A percentile compares a stretch with the other conserved stretches of the same genome.
phyloP scores from a whole-genome alignment of 1,140 invertebrate genomes.

The Zaprionus taronus region DNA sequence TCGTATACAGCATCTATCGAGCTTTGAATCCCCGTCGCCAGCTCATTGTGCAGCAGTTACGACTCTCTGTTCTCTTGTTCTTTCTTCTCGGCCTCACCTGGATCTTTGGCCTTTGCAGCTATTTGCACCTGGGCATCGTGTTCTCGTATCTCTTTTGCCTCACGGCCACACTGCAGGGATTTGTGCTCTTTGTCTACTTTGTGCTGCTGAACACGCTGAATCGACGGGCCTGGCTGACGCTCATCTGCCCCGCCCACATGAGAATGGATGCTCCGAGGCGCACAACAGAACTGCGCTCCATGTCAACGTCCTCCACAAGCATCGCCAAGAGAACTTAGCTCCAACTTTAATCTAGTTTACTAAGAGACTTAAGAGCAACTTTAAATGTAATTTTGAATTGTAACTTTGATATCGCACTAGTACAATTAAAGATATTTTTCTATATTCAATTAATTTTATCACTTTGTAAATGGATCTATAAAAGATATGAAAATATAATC shows the following conservation, averaged over 20 bases:
- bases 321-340: conserved; percentile 3
- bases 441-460: neutral
- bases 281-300: conserved; percentile 20
- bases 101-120: conserved; percentile 87
- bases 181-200: conserved; percentile 88
- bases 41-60: conserved; percentile 86
- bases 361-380: neutral
- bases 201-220: conserved; percentile 87
- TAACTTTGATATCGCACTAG: neutral
- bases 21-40: conserved; percentile 85
- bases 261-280: conserved; percentile 6
- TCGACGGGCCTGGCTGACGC: conserved; percentile 85
- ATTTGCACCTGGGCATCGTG: conserved; percentile 84
- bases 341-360: neutral
- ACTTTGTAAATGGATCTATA: no score
- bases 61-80: conserved; percentile 87
- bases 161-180: conserved; percentile 87
- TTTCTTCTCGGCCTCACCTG: conserved; percentile 88
- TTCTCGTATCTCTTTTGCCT: conserved; percentile 88
- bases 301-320: conserved; percentile 18
- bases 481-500: no score
- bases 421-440: neutral
- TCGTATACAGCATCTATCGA: conserved; percentile 86
- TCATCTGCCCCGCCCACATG: conserved; percentile 18
- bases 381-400: neutral